Evolutionary conservation across 2,113 vertebrate species (phyloP).

Genomic region (Hemibagrus wyckioides): DNA sequence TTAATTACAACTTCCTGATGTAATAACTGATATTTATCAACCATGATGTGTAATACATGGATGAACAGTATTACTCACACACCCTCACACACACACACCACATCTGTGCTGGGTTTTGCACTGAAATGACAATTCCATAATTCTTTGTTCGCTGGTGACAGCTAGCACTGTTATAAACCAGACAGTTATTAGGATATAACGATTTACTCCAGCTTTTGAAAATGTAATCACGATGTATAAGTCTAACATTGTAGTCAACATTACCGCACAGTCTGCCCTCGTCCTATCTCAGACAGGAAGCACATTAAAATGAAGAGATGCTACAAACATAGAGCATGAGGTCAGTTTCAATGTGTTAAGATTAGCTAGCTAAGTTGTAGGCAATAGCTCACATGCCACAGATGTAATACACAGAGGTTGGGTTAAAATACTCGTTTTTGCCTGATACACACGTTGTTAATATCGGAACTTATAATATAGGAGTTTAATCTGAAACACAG

Average conservation of each 20-base stretch:
- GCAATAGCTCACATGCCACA: background rate
- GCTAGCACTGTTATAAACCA: background rate
- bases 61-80: background rate
- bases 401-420: background rate
- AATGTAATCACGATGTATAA: background rate
- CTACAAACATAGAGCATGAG: background rate
- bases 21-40: slow-evolving; percentile 19
- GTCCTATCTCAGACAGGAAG: background rate
- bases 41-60: background rate
- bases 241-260: background rate
- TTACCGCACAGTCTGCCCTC: background rate
- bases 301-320: background rate
- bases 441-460: background rate
- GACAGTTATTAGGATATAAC: background rate
- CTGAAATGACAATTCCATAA: background rate
- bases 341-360: background rate
- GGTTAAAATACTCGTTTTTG: background rate
- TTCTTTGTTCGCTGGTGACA: background rate
- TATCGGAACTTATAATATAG: too few species aligned
- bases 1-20: slow-evolving; percentile 15
- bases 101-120: background rate
- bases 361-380: background rate
- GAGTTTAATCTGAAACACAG: too few species aligned
- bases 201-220: background rate
- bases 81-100: background rate